Conservation (phyloP, 2,113 vertebrate species). For the Cavia aperea region DNA sequence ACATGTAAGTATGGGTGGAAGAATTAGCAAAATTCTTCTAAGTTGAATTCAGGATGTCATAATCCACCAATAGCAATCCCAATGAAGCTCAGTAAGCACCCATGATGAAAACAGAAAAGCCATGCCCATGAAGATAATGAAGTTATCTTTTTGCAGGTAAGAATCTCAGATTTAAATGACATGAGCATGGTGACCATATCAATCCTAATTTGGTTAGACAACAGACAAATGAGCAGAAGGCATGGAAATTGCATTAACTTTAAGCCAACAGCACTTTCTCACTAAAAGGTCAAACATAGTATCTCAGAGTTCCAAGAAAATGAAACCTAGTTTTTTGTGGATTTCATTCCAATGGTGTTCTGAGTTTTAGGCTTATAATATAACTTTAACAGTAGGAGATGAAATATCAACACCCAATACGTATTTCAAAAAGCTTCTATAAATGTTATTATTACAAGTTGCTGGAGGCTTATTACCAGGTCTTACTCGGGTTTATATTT, state of each 20-base stretch:
- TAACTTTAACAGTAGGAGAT: neutral
- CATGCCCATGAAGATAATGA: neutral
- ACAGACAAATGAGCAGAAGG: neutral
- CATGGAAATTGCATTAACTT: constrained; percentile 7
- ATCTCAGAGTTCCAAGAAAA: neutral
- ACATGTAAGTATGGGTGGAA: neutral
- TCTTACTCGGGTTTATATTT: neutral
- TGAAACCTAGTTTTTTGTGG: neutral
- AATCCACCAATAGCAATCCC: neutral
- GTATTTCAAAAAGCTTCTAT: neutral
- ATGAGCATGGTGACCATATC: neutral
- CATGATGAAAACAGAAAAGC: neutral
- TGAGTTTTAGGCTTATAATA: neutral
- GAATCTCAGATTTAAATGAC: neutral
- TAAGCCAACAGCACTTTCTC: neutral
- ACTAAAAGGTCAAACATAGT: neutral
- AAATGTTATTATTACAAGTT: neutral
- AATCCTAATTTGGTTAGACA: neutral
- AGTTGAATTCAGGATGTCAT: neutral
- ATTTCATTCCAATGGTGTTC: neutral
- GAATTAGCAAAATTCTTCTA: neutral
- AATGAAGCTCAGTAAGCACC: neutral
- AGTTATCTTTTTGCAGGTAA: neutral
- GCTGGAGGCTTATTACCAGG: neutral
- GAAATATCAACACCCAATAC: neutral